Evolutionary conservation across 1,140 invertebrate genomes (phyloP), one percentile per base, ranked within the genome.

Genomic region (Anagrus nilaparvatae): DNA sequence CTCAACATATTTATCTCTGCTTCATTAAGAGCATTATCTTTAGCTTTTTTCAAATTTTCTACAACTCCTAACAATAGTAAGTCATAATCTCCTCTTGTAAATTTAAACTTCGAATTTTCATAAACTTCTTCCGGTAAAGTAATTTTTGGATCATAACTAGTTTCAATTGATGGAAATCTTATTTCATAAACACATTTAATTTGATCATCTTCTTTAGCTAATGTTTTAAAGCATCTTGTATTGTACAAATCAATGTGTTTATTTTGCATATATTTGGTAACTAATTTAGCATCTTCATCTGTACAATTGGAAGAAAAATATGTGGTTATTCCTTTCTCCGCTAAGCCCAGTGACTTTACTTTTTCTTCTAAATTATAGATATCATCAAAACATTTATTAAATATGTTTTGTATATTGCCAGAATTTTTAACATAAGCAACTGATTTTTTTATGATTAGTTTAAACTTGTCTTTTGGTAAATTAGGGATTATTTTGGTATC

Each of bases 401-500:
- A 85, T 23, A 80, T 58, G 40, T 73, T 71, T 43, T 66, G 65
- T 3, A 77, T 60, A 17, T 70, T 69, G 21, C 70, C 64, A 18
- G 67, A 62, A 49, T 82, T 73, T 44, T 70, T 63, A 30, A 73
- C 68, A 50, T 75, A 86, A 5, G 82, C 82, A 52, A 74, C 72
- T n/a, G 81, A 84, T 3, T 69, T 58, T 53, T 77, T 76, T 0
- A 95, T 58, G 35, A 95, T 70, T 3, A 58, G 52, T 56, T 85
- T 81, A 53, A 95, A 80, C 49, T 83, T 79, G 1, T 80, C 73
- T 55, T 76, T 69, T 2, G 78, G 60, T n/a, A 96, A 59, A 57
- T 85, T 84, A 10, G 93, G 93, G 52, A 97, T 78, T 56, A 97
- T 85, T 71, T 97, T 97, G 20, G 80, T 84, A 64, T 96, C 91